Evolutionary conservation across 1,140 invertebrate genomes (phyloP), one percentile per base, ranked within the genome.

Genomic region (Zaprionus taronus): DNA sequence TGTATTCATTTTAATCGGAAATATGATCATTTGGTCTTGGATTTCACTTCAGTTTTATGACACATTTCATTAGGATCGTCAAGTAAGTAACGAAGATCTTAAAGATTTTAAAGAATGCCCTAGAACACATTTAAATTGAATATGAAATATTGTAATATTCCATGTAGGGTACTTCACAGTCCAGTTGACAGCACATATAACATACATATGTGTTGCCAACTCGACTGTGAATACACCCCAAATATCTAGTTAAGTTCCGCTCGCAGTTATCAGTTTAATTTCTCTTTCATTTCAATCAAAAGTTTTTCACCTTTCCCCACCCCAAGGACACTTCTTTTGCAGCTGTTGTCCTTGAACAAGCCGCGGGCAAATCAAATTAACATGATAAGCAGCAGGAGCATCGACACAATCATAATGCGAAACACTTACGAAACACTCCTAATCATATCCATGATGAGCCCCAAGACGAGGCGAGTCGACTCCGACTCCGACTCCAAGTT

Each of bases 361-460:
- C 53, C 53, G 6, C 15, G 26, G 24, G 53, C 53, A 22, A 51
- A 56, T 56, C 53, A 56, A 56, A 56, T 56, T 28, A 56, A 56
- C n/a, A 28, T 56, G 53, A 56, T 56, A 28, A 56, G 26, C 53
- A 56, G 24, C 51, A 55, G 22, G 2, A 56, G n/a, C 53, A 56
- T 56, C 53, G 11, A n/a, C 12, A n/a, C 38, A 57, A 57, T 66
- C 34, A 55, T 36, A 56, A 66, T 66, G 53, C 28, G n/a, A 56
- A 56, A 56, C 49, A 55, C 31, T 41, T 66, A 57, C 3, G 17
- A 44, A 22, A 66, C 20, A 66, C 51, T 36, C 20, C 51, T 71
- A 49, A 65, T 65, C 51, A 72, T 65, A 47, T 65, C 64, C 69
- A 57, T 36, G 44, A 47, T 47, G 41, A 9, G n/a, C 41, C 41